A percentile compares a stretch with the other conserved stretches of the same genome.
Conservation (phyloP, 2,113 vertebrate species). For the Salvelinus sp. region DNA sequence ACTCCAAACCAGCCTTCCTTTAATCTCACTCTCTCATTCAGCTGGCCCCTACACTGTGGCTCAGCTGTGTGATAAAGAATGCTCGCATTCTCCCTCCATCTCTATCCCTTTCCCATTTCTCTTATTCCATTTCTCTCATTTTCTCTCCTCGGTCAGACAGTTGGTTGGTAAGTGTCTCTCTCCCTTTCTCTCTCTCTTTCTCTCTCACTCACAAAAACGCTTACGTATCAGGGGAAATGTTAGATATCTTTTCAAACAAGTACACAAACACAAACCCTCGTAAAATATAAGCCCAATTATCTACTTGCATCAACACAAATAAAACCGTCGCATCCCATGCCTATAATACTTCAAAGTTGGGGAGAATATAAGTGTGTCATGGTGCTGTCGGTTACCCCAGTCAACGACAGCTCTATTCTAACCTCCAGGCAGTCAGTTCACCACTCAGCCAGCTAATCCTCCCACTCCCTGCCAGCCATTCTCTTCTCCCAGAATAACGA, state of each 20-base stretch:
- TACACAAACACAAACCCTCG: constrained; percentile 2
- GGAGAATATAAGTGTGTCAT: not conserved
- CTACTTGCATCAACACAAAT: constrained; percentile 11
- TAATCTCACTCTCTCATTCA: constrained; percentile 89
- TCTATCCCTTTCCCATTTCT: constrained; percentile 17
- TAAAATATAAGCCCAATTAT: constrained; percentile 43
- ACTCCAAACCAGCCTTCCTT: constrained; percentile 81
- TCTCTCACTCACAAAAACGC: constrained; percentile 1
- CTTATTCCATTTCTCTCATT: not conserved
- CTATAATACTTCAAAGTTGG: constrained; percentile 43
- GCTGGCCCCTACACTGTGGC: constrained; percentile 77
- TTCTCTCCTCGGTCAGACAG: constrained; percentile 12
- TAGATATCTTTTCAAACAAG: not conserved
- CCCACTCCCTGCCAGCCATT: constrained; percentile 20
- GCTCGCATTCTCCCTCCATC: constrained; percentile 59
- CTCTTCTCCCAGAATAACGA: constrained; percentile 8
- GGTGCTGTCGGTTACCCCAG: not conserved
- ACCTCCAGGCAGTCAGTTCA: constrained; percentile 11
- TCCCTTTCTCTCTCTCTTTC: constrained; percentile 18
- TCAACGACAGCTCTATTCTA: not conserved
- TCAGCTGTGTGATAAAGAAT: constrained; percentile 90
- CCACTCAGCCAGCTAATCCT: constrained; percentile 55
- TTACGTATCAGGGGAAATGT: not conserved
- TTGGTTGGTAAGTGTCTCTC: constrained; percentile 6
- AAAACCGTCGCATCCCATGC: constrained; percentile 14